Evolutionary conservation across 2,797 vertebrate species (phyloP).

Genomic region (Gymnopithys bicolor): DNA sequence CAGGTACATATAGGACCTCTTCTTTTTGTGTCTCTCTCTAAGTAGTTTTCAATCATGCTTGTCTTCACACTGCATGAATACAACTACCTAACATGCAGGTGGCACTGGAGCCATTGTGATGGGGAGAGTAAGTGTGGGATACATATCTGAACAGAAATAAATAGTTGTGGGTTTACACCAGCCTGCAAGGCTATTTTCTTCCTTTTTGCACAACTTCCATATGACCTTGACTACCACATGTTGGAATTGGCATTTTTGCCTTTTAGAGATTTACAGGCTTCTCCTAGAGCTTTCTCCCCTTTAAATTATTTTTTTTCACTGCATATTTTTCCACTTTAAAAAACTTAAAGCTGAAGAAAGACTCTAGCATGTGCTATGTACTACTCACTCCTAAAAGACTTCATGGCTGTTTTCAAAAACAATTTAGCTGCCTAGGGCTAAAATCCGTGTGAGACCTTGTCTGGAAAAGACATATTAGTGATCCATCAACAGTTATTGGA

Average conservation of each 20-base stretch:
- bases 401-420: neutral
- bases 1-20: neutral
- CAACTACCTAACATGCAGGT: neutral
- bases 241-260: neutral
- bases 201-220: neutral
- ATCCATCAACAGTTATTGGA: neutral
- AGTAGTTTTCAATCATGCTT: neutral
- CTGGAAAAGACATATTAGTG: neutral
- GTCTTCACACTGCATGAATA: neutral
- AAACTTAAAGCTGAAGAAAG: neutral
- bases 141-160: neutral
- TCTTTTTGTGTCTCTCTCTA: neutral
- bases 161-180: neutral
- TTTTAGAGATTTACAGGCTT: neutral
- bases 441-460: neutral
- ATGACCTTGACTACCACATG: neutral
- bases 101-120: neutral
- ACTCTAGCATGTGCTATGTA: neutral
- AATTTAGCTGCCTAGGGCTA: neutral
- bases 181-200: neutral
- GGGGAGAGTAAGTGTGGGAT: neutral
- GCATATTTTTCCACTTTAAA: neutral
- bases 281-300: neutral
- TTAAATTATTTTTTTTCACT: neutral
- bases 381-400: neutral